Evolutionary conservation across 2,888 invertebrate species (phyloP).

Genomic region (Epirrhoe alternata): DNA sequence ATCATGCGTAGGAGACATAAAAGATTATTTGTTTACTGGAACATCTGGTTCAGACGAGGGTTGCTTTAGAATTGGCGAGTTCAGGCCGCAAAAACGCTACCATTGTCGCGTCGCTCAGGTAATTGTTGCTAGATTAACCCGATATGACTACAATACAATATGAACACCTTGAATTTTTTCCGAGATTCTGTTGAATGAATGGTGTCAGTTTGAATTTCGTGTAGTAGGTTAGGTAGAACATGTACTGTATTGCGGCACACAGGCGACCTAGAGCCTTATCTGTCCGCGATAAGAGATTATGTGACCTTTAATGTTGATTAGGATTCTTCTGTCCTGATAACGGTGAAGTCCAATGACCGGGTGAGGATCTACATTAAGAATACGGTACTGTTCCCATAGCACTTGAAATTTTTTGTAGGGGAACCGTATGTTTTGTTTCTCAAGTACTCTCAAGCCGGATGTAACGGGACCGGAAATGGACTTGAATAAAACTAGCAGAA

Average conservation of each 20-base stretch:
- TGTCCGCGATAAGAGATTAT: conserved; percentile 74
- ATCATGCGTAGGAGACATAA: conserved; percentile 81
- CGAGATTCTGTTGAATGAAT: conserved; percentile 52
- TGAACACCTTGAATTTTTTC: conserved; percentile 76
- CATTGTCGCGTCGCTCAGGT: conserved; percentile 71
- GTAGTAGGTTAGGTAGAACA: conserved; percentile 43
- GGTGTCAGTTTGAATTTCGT: conserved; percentile 45
- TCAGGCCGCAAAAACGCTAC: conserved; percentile 63
- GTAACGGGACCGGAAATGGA: conserved; percentile 78
- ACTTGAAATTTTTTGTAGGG: conserved; percentile 54
- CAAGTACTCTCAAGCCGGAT: conserved; percentile 76
- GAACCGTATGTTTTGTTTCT: conserved; percentile 59
- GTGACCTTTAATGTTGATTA: conserved; percentile 80
- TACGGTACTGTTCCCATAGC: conserved; percentile 56
- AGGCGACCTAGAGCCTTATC: conserved; percentile 78
- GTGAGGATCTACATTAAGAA: conserved; percentile 52
- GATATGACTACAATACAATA: conserved; percentile 72
- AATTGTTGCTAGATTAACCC: conserved; percentile 82
- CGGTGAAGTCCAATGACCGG: conserved; percentile 79
- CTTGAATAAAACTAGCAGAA: conserved; percentile 64
- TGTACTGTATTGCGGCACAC: conserved; percentile 66
- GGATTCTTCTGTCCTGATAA: conserved; percentile 73
- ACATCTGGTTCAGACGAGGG: conserved; percentile 76
- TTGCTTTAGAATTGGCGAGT: conserved; percentile 66
- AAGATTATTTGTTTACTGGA: conserved; percentile 75